phyloP scores from a whole-genome alignment of 2,797 vertebrate genomes.

The Botia almorhae region DNA sequence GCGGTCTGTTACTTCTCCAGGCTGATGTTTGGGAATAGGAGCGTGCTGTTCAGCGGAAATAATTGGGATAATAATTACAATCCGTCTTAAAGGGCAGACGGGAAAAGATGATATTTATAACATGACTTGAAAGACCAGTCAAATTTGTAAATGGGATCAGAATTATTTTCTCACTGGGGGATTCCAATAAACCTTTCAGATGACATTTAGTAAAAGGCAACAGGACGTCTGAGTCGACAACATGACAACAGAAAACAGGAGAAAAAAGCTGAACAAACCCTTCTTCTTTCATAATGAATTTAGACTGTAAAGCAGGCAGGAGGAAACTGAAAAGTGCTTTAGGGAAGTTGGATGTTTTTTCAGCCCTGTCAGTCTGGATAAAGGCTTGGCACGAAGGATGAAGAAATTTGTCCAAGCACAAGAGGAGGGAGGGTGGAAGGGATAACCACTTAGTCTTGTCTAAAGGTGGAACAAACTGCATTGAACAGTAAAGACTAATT shows the following conservation, averaged over 20 bases:
- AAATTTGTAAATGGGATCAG: slow-evolving; percentile 43
- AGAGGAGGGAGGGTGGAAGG: slow-evolving; percentile 23
- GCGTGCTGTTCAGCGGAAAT: slow-evolving; percentile 69
- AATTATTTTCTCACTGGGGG: slow-evolving; percentile 57
- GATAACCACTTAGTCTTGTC: slow-evolving; percentile 30
- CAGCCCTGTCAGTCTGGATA: slow-evolving; percentile 68
- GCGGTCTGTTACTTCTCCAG: slow-evolving; percentile 79
- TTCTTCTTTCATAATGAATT: slow-evolving; percentile 70
- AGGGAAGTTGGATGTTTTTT: slow-evolving; percentile 64
- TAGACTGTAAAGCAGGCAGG: slow-evolving; percentile 53
- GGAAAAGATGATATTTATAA: slow-evolving; percentile 42
- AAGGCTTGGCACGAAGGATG: slow-evolving; percentile 50
- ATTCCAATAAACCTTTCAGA: slow-evolving; percentile 62
- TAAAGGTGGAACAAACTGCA: not conserved
- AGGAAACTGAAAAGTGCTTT: slow-evolving; percentile 62
- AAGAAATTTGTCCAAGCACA: slow-evolving; percentile 56
- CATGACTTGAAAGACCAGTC: slow-evolving; percentile 47
- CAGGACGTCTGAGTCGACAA: slow-evolving; percentile 52
- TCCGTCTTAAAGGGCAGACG: slow-evolving; percentile 49
- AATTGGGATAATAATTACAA: slow-evolving; percentile 39
- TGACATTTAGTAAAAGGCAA: slow-evolving; percentile 72
- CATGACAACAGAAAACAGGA: slow-evolving; percentile 35
- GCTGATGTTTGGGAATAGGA: slow-evolving; percentile 73
- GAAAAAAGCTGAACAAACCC: slow-evolving; percentile 37
- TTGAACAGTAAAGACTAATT: not conserved